Evolutionary conservation across 1,140 invertebrate genomes (phyloP), one percentile per base, ranked within the genome.

Genomic region (Trypoxylus dichotomus): DNA sequence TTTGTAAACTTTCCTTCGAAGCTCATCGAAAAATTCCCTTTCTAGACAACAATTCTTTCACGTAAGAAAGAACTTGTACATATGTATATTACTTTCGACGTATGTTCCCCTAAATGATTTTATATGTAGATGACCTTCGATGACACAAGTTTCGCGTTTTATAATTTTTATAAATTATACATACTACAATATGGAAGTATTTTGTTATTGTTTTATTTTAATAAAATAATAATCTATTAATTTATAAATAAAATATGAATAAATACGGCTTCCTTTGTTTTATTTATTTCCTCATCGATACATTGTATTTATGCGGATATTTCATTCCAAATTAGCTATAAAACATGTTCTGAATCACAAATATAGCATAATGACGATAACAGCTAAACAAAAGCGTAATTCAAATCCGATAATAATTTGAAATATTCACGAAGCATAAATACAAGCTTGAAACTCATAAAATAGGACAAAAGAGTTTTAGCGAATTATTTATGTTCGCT

Each of bases 201-300:
- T 74, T 74, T 74, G 72, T 74, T 74, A 74, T 74, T 74, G 72
- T 74, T 74, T 74, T 74, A 74, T 42, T 74, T 74, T 74, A 74
- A 74, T 41, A 42, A 54, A 68, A 74, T 43, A 29, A 74, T 3
- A 21, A 74, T n/a, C 63, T n/a, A 74, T 74, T 74, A 74, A 74
- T 74, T 74, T 74, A 74, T 74, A 74, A 74, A 74, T 74, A 74
- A 74, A 74, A 41, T 74, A 41, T 32, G 7, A 68, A 24, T 68
- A 68, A 68, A 68, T 68, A 27, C 24, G 2, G 11, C 58, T 63
- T 8, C 19, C 3, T 8, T 54, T 54, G 47, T 29, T 10, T 29
- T 25, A 68, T 29, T 29, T 54, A 32, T 32, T 54, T n/a, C 47
- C 47, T 54, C 19, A 5, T 19, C 19, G 19, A 3, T 54, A n/a